A percentile compares a stretch with the other conserved stretches of the same genome.
Conservation (phyloP, 2,113 vertebrate genomes). For the Prochilodus magdalenae region DNA sequence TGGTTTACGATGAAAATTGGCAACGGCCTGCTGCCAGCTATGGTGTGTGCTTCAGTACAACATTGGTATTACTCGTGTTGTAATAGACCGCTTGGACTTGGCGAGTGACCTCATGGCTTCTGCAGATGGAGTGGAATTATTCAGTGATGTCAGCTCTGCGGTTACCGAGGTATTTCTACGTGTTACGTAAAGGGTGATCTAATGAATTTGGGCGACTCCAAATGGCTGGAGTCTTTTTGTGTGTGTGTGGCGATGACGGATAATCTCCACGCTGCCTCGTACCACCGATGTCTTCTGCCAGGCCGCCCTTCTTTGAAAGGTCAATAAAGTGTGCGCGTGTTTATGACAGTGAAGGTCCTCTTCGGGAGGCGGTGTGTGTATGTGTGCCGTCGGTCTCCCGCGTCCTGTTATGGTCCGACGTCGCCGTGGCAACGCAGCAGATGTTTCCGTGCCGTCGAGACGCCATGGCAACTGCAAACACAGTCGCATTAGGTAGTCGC, state of each 20-base stretch:
- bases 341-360: conserved; percentile 58
- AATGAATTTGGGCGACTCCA: conserved; percentile 45
- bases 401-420: conserved; percentile 65
- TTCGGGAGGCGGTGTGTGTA: conserved; percentile 47
- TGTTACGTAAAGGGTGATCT: conserved; percentile 64
- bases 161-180: conserved; percentile 48
- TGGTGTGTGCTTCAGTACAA: neutral
- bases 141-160: conserved; percentile 59
- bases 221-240: conserved; percentile 49
- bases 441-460: conserved; percentile 63
- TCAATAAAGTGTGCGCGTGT: conserved; percentile 43
- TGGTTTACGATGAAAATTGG: conserved; percentile 8
- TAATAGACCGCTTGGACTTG: conserved; percentile 11
- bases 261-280: conserved; percentile 8
- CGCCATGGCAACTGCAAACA: conserved; percentile 63
- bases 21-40: conserved; percentile 2
- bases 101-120: conserved; percentile 45
- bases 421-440: conserved; percentile 63
- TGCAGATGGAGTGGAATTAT: conserved; percentile 53
- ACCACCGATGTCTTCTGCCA: conserved; percentile 55
- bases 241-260: conserved; percentile 13
- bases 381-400: conserved; percentile 39
- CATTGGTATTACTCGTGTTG: conserved; percentile 21
- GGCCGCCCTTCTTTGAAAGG: conserved; percentile 38
- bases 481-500: conserved; percentile 49